Conservation (phyloP, 2,113 vertebrate genomes). For the Hydrochoerus hydrochaeris region DNA sequence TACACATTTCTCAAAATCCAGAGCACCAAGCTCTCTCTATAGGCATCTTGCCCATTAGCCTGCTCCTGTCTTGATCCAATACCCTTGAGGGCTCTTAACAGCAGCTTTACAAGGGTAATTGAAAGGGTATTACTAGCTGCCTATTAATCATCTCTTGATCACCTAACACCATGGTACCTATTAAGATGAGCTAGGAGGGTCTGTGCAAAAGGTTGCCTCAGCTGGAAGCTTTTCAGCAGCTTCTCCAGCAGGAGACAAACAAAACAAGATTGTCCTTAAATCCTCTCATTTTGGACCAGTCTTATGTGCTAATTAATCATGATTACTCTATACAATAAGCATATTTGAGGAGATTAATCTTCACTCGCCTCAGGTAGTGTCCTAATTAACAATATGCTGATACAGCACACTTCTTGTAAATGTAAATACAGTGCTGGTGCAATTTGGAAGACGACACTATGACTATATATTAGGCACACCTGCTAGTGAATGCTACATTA, state of each 20-base stretch:
- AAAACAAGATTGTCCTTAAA: conserved; percentile 68
- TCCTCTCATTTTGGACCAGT: conserved; percentile 71
- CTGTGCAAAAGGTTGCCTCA: conserved; percentile 56
- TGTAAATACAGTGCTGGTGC: conserved; percentile 66
- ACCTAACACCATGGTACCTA: conserved; percentile 70
- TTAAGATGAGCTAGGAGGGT: conserved; percentile 66
- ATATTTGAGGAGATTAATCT: conserved; percentile 85
- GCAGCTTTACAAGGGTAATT: conserved; percentile 80
- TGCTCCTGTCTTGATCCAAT: conserved; percentile 65
- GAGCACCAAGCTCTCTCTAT: conserved; percentile 31
- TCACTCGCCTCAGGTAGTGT: conserved; percentile 73
- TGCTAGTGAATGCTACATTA: not conserved
- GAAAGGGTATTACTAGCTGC: conserved; percentile 67
- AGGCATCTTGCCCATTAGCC: conserved; percentile 72
- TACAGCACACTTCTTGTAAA: conserved; percentile 73
- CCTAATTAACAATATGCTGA: conserved; percentile 86
- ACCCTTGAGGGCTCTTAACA: conserved; percentile 72
- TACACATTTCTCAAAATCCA: not conserved
- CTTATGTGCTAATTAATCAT: conserved; percentile 83
- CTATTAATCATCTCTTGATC: conserved; percentile 79
- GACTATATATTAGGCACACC: not conserved
- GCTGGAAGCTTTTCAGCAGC: conserved; percentile 55
- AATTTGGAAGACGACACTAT: conserved; percentile 33
- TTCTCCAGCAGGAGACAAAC: conserved; percentile 39
- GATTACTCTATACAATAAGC: conserved; percentile 81